Evolutionary conservation across 2,888 invertebrate genomes (phyloP).

Genomic region (Drosophila vallismaia): DNA sequence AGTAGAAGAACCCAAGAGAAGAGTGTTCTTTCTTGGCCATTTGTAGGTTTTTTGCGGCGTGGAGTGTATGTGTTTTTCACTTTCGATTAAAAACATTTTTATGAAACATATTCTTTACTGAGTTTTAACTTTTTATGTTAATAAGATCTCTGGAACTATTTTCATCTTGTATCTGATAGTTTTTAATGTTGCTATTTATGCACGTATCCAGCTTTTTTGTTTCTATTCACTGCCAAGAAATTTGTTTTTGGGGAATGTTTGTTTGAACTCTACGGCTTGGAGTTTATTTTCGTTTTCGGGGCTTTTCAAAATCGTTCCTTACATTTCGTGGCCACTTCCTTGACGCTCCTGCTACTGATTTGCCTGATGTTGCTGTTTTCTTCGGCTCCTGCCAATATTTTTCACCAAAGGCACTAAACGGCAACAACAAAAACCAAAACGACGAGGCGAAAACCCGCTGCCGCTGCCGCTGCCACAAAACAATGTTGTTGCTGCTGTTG

Average conservation of each 20-base stretch:
- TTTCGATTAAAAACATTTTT: slow-evolving; percentile 65
- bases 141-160: no score
- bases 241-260: no score
- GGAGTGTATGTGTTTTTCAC: slow-evolving; percentile 18
- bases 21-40: background rate
- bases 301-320: slow-evolving; percentile 46
- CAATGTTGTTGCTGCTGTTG: slow-evolving; percentile 56
- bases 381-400: slow-evolving; percentile 72
- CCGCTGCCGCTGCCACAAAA: slow-evolving; percentile 72
- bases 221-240: no score
- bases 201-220: no score
- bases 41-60: slow-evolving; percentile 14
- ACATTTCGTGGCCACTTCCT: slow-evolving; percentile 63
- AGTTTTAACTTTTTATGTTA: no score
- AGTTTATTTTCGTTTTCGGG: no score
- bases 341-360: slow-evolving; percentile 11
- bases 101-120: background rate
- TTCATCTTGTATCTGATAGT: no score
- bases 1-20: slow-evolving; percentile 25
- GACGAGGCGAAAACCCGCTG: slow-evolving; percentile 68
- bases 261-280: no score
- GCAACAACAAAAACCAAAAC: slow-evolving; percentile 52
- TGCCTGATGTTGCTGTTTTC: slow-evolving; percentile 16
- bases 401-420: slow-evolving; percentile 75
- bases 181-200: no score